Conservation (phyloP, 2,888 invertebrate species). For the Galeruca laticollis region DNA sequence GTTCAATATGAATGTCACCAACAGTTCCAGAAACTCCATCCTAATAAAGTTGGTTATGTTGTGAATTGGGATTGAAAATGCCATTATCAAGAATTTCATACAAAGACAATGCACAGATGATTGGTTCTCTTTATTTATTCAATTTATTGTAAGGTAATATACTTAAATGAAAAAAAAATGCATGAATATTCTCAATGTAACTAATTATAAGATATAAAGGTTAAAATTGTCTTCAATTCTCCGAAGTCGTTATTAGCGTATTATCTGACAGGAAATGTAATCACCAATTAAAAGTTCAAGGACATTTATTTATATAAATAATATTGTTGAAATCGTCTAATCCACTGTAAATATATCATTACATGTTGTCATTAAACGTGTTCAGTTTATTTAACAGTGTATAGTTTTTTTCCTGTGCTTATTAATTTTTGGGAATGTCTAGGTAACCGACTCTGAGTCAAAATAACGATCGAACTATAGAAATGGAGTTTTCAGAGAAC, state of each 20-base stretch:
- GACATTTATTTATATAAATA: constrained; percentile 21
- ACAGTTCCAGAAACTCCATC: no score
- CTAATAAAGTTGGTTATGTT: no score
- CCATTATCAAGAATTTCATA: no score
- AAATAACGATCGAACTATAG: no score
- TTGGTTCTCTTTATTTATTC: no score
- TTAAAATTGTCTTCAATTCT: background rate
- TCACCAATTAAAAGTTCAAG: constrained; percentile 31
- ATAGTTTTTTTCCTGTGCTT: constrained; percentile 9
- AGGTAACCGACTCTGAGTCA: background rate
- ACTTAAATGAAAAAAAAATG: no score
- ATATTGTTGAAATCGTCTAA: constrained; percentile 27
- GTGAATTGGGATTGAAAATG: no score
- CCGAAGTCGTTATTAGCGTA: background rate
- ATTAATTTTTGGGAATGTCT: background rate
- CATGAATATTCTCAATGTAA: no score
- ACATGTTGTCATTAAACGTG: constrained; percentile 34
- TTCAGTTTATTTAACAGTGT: constrained; percentile 9
- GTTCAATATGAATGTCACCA: no score
- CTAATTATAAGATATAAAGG: background rate
- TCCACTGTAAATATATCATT: constrained; percentile 32
- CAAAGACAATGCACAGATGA: no score
- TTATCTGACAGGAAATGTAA: constrained; percentile 18
- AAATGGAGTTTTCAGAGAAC: no score
- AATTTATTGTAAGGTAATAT: no score